These are phyloP conservation scores for Salvelinus sp. DNA, from an alignment of 2,113 vertebrate species.

Conservation along the genomic window DNA sequence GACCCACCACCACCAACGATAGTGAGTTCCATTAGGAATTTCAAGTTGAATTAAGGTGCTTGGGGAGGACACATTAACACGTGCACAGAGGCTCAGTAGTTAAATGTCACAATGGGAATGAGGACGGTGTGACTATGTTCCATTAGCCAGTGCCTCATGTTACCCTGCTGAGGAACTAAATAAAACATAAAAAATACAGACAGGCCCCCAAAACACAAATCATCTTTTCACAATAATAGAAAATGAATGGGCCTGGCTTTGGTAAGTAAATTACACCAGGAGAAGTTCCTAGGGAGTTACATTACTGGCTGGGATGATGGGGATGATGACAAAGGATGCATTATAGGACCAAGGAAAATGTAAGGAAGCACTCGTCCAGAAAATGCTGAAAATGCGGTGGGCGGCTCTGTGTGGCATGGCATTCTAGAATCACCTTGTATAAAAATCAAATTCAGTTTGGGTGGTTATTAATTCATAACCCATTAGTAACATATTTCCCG, in stretches of 20 bases:
- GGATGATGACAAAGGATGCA: constrained; percentile 64
- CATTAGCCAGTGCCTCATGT: constrained; percentile 73
- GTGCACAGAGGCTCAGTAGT: constrained; percentile 69
- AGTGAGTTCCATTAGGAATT: constrained; percentile 75
- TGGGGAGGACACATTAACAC: constrained; percentile 74
- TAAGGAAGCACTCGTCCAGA: constrained; percentile 66
- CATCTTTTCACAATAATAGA: constrained; percentile 78
- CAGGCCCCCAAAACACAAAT: constrained; percentile 79
- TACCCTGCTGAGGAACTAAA: constrained; percentile 76
- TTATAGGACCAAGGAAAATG: constrained; percentile 61
- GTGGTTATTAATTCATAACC: constrained; percentile 81
- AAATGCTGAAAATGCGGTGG: constrained; percentile 67
- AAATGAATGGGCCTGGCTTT: constrained; percentile 72
- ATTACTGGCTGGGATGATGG: constrained; percentile 41
- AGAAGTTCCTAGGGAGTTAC: constrained; percentile 53
- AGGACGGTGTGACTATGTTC: constrained; percentile 79
- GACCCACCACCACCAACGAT: constrained; percentile 58
- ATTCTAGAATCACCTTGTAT: constrained; percentile 73
- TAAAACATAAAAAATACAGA: constrained; percentile 84
- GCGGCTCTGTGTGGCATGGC: constrained; percentile 58
- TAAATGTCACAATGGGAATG: constrained; percentile 81
- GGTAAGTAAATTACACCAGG: constrained; percentile 75
- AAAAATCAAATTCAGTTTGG: constrained; percentile 74
- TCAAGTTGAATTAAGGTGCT: constrained; percentile 71
- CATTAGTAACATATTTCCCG: constrained; percentile 79